These are phyloP conservation scores for Aythya fuligula DNA, from an alignment of 2,797 vertebrate species.

Conservation along the genomic window DNA sequence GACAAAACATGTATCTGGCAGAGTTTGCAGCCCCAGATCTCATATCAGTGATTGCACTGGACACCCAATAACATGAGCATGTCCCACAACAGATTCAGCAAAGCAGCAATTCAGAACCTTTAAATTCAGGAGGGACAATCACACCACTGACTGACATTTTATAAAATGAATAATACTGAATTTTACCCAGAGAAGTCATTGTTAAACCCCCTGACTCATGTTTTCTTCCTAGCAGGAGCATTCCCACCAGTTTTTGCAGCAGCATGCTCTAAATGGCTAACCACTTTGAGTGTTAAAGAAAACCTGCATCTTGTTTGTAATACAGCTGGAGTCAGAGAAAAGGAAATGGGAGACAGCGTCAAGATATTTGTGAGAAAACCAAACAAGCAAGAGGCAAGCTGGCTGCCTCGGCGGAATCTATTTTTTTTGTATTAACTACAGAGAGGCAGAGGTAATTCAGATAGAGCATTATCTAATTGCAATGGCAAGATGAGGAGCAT, in stretches of 20 bases:
- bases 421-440: background rate
- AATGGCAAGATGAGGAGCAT: background rate
- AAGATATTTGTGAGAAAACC: background rate
- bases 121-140: background rate
- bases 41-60: background rate
- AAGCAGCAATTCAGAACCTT: background rate
- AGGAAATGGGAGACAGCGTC: background rate
- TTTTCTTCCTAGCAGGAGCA: background rate
- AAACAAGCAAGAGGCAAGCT: background rate
- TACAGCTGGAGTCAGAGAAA: background rate
- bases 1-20: rapidly evolving
- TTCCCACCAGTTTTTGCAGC: background rate
- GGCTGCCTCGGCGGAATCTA: background rate
- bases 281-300: background rate
- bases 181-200: background rate
- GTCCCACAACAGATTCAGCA: background rate
- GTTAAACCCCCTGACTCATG: background rate
- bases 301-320: background rate
- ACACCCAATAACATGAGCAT: background rate
- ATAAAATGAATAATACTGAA: background rate
- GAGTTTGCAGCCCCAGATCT: background rate
- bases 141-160: background rate
- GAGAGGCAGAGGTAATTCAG: background rate
- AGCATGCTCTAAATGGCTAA: background rate
- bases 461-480: background rate